These are phyloP conservation scores for Laothoe populi DNA, from an alignment of 2,888 invertebrate genomes.

Conservation along the genomic window DNA sequence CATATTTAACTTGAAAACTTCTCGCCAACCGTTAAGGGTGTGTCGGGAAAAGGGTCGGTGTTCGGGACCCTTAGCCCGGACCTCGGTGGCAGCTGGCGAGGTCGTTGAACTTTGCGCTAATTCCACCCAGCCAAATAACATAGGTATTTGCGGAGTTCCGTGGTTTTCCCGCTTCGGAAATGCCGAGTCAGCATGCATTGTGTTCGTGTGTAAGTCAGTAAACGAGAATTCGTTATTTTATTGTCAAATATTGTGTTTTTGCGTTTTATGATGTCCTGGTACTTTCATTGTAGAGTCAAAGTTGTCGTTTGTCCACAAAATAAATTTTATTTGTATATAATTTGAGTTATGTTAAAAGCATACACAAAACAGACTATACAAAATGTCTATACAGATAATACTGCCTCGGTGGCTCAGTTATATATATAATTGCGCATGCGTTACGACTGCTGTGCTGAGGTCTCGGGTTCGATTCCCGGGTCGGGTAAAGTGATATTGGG, in stretches of 20 bases:
- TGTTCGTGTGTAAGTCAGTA: conserved; percentile 22
- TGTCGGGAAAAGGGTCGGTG: conserved; percentile 52
- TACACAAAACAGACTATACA: neutral
- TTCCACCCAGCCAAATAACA: conserved; percentile 48
- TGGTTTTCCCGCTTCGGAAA: conserved; percentile 40
- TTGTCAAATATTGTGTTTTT: conserved; percentile 12
- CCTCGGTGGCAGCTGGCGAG: conserved; percentile 55
- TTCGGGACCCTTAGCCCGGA: conserved; percentile 53
- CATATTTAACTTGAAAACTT: conserved; percentile 32
- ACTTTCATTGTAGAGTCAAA: neutral
- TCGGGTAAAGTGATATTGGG: no score
- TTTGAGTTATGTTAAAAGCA: neutral
- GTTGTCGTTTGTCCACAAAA: neutral
- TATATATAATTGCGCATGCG: no score
- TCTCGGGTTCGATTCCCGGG: no score
- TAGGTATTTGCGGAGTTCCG: conserved; percentile 33
- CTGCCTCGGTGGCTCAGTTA: no score
- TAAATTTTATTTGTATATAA: neutral
- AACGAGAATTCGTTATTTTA: conserved; percentile 19
- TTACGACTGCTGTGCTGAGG: no score
- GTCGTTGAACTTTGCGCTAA: conserved; percentile 69
- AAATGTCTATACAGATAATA: no score
- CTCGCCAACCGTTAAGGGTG: conserved; percentile 46
- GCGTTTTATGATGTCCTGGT: conserved; percentile 24
- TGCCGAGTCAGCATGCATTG: conserved; percentile 28